Conservation (phyloP, 2,113 vertebrate species). For the Oenanthe melanoleuca region DNA sequence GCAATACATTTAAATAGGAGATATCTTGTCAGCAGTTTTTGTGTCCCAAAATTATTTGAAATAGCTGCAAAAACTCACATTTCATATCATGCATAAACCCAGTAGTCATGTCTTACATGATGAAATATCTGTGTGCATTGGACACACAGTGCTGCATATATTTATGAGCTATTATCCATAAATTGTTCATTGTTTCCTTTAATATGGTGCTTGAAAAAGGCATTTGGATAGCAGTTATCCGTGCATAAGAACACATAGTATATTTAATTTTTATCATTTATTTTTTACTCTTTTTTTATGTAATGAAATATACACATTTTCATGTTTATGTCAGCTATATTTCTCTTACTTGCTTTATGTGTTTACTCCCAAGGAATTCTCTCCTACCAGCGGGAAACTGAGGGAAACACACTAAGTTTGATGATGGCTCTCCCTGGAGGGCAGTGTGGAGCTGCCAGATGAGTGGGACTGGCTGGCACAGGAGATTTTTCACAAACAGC, state of each 20-base stretch:
- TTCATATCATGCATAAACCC: not conserved
- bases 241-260: not conserved
- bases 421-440: constrained; percentile 31
- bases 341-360: not conserved
- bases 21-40: constrained; percentile 38
- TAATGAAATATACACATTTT: not conserved
- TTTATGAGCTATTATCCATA: constrained; percentile 34
- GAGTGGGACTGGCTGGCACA: not conserved
- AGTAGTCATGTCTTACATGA: not conserved
- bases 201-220: not conserved
- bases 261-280: constrained; percentile 21
- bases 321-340: not conserved
- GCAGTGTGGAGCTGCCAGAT: constrained; percentile 41
- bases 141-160: not conserved
- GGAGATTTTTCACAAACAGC: not conserved
- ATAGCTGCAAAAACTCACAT: constrained; percentile 8
- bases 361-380: not conserved
- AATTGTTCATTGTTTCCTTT: constrained; percentile 43
- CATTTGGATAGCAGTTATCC: not conserved
- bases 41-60: constrained; percentile 24
- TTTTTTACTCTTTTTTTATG: not conserved
- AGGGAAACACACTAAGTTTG: not conserved
- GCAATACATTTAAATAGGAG: not conserved
- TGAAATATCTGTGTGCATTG: constrained; percentile 1
- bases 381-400: not conserved